These are phyloP conservation scores for Venturia canescens DNA, from an alignment of 1,140 invertebrate genomes.

Conservation along the genomic window DNA sequence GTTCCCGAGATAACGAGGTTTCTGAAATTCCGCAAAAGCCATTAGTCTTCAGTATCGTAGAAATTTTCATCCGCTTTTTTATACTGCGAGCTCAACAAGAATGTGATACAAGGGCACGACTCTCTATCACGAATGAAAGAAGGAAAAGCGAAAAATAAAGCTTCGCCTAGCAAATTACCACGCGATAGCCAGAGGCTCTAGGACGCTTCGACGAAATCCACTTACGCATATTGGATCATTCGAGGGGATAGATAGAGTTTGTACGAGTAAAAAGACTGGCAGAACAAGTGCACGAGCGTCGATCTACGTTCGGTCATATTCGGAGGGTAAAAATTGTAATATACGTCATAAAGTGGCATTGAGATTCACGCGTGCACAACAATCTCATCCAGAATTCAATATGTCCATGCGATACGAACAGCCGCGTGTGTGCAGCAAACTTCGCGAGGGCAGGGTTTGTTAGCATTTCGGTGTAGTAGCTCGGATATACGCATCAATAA, in stretches of 20 bases:
- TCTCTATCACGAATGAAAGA: constrained; percentile 2
- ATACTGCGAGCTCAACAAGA: background rate
- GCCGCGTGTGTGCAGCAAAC: constrained; percentile 2
- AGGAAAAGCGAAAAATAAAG: constrained; percentile 11
- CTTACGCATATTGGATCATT: constrained; percentile 65
- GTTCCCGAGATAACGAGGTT: too few species aligned
- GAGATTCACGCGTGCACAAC: background rate
- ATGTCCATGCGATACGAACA: constrained; percentile 44
- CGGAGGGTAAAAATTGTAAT: constrained; percentile 16
- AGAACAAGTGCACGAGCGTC: background rate
- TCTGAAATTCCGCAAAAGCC: too few species aligned
- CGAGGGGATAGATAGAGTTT: constrained; percentile 29
- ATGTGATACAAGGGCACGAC: background rate
- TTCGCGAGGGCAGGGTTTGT: constrained; percentile 19
- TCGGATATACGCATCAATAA: background rate
- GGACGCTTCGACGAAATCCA: constrained; percentile 57
- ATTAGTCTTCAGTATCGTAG: background rate
- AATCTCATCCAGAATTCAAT: constrained; percentile 53
- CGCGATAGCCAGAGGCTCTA: constrained; percentile 39
- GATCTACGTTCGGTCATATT: background rate
- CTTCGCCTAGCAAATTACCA: constrained; percentile 25
- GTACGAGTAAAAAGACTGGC: background rate
- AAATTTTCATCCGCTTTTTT: background rate
- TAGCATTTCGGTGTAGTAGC: constrained; percentile 19
- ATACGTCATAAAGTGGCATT: background rate